Base-by-base conservation (phyloP, 2,113 vertebrate genomes). In the Eira barbara region DNA sequence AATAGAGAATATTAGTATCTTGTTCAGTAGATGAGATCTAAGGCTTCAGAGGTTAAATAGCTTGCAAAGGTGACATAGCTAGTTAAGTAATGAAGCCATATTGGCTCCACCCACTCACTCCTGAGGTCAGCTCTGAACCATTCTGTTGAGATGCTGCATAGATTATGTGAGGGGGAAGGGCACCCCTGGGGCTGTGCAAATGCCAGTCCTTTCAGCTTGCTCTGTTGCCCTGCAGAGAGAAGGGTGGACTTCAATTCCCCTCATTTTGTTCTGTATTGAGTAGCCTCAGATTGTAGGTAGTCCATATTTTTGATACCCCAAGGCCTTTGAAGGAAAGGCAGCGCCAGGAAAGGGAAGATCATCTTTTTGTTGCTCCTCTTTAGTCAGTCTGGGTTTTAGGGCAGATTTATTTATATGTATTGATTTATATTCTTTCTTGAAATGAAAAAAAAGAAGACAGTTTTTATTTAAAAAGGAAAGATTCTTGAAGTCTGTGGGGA, bases 401-500 rank as follows among this genome's bases (percentile, higher is more conserved):
- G 57, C 73, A 94, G 39, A 42, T 42, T 42, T 42, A 42, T 42
- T 42, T 42, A 42, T 42, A 42, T 42, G 39, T n/a, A 20, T 89
- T 76, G 86, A 93, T 83, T 93, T 71, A 45, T 86, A 91, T 63
- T 95, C 82, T 97, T 86, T 80, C 45, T 42, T 90, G 45, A 20
- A 87, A 27, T 63, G 49, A 74, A 92, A 87, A 87, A 94, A 92
- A 83, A 73, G n/a, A 69, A 80, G 39, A 84, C 55, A 86, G 13
- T 2, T 74, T 87, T 89, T 93, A 71, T 92, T 95, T 96, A 76
- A 87, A 71, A 87, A 49, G 27, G 49, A 96, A 94, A 89, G 93
- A 96, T 84, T 84, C 86, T 94, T 90, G 65, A 95, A 95, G 42
- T 93, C 76, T 67, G 13, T 81, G 17, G 76, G 91, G 97, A 98